A percentile compares a stretch with the other conserved stretches of the same genome.
Evolutionary conservation across 2,113 vertebrate species (phyloP).

Genomic region (Mustela lutreola): DNA sequence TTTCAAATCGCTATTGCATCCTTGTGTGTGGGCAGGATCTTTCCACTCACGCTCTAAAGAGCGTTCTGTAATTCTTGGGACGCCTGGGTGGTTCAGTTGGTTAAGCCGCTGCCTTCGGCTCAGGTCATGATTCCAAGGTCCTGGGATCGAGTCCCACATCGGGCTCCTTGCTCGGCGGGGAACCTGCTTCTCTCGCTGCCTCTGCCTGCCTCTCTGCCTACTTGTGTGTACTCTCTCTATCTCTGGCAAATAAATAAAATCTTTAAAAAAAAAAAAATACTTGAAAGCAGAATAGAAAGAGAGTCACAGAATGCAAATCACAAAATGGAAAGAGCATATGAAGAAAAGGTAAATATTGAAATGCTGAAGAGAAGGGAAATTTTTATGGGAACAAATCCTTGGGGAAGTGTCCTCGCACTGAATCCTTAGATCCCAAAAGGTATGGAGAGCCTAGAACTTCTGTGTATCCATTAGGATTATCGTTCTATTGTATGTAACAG

Average conservation of each 20-base stretch:
- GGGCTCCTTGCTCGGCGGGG: no score
- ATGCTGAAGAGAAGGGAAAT: background rate
- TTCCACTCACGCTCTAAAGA: rapidly evolving
- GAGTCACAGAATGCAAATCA: background rate
- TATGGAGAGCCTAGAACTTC: background rate
- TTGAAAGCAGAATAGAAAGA: background rate
- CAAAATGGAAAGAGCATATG: background rate
- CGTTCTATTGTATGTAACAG: background rate
- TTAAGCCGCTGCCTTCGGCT: no score
- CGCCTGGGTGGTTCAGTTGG: no score
- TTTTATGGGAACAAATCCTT: background rate
- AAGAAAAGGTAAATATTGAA: background rate
- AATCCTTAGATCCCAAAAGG: background rate
- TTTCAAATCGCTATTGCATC: rapidly evolving
- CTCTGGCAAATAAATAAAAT: no score
- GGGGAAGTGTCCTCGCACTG: background rate
- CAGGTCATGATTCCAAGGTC: no score
- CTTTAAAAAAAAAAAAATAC: no score
- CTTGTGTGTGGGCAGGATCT: background rate
- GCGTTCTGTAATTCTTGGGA: background rate
- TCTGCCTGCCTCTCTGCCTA: no score
- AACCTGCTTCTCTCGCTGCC: no score
- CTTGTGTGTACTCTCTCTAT: no score
- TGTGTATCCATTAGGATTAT: background rate
- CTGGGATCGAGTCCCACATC: no score